Evolutionary conservation across 2,797 vertebrate species (phyloP).

Genomic region (Scyliorhinus canicula): DNA sequence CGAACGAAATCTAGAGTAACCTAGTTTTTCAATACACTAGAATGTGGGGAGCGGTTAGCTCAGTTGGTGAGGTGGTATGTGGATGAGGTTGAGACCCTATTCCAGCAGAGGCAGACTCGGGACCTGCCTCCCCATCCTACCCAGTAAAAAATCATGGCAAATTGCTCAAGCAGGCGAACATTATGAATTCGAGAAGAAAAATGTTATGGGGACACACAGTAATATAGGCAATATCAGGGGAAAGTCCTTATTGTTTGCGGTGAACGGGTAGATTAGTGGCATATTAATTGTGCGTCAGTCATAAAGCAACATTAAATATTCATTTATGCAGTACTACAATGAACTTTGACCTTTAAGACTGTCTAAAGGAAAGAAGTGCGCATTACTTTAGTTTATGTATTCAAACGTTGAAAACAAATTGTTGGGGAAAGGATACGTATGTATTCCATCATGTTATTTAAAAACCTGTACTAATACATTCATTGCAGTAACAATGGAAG

Average conservation of each 20-base stretch:
- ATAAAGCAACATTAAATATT: conserved; percentile 33
- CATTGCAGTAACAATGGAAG: background rate
- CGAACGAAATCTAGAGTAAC: background rate
- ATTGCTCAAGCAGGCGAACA: background rate
- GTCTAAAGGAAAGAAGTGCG: background rate
- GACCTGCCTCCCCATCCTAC: no score
- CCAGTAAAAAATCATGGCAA: no score
- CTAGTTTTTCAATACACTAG: background rate
- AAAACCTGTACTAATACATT: background rate
- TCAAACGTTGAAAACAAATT: background rate
- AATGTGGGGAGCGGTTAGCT: no score
- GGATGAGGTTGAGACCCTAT: no score
- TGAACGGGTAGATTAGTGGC: background rate
- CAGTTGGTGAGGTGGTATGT: no score
- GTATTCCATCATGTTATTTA: background rate
- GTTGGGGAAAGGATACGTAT: background rate
- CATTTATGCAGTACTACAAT: conserved; percentile 20
- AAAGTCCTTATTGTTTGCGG: background rate
- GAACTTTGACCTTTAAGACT: conserved; percentile 23
- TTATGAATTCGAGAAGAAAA: background rate
- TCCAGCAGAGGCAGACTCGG: no score
- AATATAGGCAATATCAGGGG: background rate
- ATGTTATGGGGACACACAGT: background rate
- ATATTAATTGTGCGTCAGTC: conserved; percentile 35
- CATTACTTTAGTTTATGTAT: background rate